phyloP scores from a whole-genome alignment of 2,888 invertebrate genomes.

The Scaptomyza cyrtandrae region DNA sequence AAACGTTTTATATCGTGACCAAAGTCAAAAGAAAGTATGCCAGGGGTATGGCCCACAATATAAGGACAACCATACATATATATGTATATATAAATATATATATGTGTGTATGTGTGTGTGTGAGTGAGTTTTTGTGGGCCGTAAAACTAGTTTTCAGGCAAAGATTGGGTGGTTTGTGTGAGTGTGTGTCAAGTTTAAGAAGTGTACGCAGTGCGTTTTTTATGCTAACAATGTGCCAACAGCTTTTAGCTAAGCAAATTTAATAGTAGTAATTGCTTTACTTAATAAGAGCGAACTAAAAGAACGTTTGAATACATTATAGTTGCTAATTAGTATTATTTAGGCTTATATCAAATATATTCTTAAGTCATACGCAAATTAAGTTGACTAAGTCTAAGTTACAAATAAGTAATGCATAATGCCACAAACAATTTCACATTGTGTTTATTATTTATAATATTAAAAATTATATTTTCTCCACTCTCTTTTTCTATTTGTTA shows the following conservation, averaged over 20 bases:
- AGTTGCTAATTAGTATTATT: constrained; percentile 8
- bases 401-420: constrained; percentile 16
- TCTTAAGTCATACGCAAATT: constrained; percentile 33
- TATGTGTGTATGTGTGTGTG: constrained; percentile 14
- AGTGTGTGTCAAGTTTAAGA: constrained; percentile 48
- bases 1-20: constrained; percentile 80
- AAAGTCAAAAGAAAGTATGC: constrained; percentile 80
- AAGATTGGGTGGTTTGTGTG: constrained; percentile 27
- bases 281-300: constrained; percentile 3
- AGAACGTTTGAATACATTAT: background rate
- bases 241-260: constrained; percentile 38
- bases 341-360: background rate
- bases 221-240: constrained; percentile 12
- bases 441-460: constrained; percentile 33
- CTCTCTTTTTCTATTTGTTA: constrained; percentile 58
- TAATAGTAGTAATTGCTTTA: constrained; percentile 5
- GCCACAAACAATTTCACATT: constrained; percentile 7
- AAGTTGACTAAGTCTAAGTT: constrained; percentile 13
- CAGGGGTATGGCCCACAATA: constrained; percentile 74
- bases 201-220: constrained; percentile 38
- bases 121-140: constrained; percentile 33
- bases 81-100: too few relatives aligned
- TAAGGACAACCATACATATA: constrained; percentile 31
- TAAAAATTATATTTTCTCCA: constrained; percentile 42
- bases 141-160: constrained; percentile 46